Evolutionary conservation across 1,140 invertebrate species (phyloP).

Genomic region (Drosophila suzukii): DNA sequence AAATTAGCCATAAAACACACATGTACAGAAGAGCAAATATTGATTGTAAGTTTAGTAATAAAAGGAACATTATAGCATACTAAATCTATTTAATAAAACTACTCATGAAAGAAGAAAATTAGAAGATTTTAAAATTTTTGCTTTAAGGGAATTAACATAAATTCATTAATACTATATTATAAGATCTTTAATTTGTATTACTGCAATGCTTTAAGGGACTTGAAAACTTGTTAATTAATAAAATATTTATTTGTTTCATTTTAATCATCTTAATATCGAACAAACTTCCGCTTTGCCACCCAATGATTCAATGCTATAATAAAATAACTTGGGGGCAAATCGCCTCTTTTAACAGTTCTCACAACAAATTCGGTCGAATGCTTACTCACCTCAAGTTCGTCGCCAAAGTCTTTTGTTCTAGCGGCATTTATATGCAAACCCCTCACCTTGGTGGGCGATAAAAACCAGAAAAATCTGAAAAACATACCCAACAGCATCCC

Average conservation of each 20-base stretch:
- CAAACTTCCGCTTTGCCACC: slow-evolving; percentile 1
- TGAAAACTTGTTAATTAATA: no score
- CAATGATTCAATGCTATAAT: slow-evolving; percentile 1
- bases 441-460: slow-evolving; percentile 49
- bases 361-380: slow-evolving; percentile 17
- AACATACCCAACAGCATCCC: slow-evolving; percentile 28
- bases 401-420: slow-evolving; percentile 77
- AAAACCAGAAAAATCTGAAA: slow-evolving; percentile 55
- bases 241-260: no score
- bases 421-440: slow-evolving; percentile 53
- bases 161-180: no score
- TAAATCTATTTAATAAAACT: not conserved
- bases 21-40: not conserved
- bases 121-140: not conserved
- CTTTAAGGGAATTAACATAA: no score
- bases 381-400: slow-evolving; percentile 57
- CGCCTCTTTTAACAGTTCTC: not conserved
- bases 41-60: not conserved
- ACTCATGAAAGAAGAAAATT: no score
- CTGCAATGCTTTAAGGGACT: not conserved
- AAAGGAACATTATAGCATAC: slow-evolving; percentile 1
- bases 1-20: slow-evolving; percentile 69
- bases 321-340: not conserved
- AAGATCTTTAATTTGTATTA: not conserved
- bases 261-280: not conserved